Percentiles rank a stretch among this genome's conserved stretches.
These are phyloP conservation scores for Drosophila siamana DNA, from an alignment of 2,888 invertebrate species.

Conservation along the genomic window DNA sequence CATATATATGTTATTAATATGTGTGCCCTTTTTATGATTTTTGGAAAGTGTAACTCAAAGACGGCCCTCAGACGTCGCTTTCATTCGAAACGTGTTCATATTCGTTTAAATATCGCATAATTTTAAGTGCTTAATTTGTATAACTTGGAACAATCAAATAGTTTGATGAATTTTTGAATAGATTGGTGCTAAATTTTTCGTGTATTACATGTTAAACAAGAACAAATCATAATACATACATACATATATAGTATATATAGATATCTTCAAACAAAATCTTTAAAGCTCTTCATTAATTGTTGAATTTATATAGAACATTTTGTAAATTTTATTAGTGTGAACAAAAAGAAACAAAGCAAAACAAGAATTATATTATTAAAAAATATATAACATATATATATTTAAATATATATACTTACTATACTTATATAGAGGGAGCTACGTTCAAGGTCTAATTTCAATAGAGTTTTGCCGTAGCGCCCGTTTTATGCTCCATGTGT, in stretches of 20 bases:
- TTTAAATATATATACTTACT: constrained; percentile 15
- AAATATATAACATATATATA: constrained; percentile 32
- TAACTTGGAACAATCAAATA: constrained; percentile 82
- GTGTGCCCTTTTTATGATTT: constrained; percentile 8
- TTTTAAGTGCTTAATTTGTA: constrained; percentile 79
- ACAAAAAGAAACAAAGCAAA: constrained; percentile 30
- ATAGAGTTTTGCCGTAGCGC: constrained; percentile 38
- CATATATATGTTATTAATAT: neutral
- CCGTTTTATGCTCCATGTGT: constrained; percentile 82
- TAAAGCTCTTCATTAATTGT: constrained; percentile 73
- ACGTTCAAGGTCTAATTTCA: constrained; percentile 32
- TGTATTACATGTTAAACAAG: constrained; percentile 66
- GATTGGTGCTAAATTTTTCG: constrained; percentile 82
- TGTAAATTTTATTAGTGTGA: constrained; percentile 76
- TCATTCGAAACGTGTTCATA: constrained; percentile 71
- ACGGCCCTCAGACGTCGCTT: constrained; percentile 35
- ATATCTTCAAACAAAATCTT: constrained; percentile 47
- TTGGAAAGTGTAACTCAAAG: constrained; percentile 33
- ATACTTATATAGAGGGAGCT: constrained; percentile 46
- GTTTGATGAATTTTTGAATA: constrained; percentile 83
- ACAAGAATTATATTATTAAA: constrained; percentile 30
- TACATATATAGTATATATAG: constrained; percentile 28
- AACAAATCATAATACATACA: constrained; percentile 47
- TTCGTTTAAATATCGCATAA: constrained; percentile 57
- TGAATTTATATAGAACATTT: constrained; percentile 80